These are phyloP conservation scores for Eulemur mongoz DNA, from an alignment of 2,797 vertebrate species.

Conservation along the genomic window DNA sequence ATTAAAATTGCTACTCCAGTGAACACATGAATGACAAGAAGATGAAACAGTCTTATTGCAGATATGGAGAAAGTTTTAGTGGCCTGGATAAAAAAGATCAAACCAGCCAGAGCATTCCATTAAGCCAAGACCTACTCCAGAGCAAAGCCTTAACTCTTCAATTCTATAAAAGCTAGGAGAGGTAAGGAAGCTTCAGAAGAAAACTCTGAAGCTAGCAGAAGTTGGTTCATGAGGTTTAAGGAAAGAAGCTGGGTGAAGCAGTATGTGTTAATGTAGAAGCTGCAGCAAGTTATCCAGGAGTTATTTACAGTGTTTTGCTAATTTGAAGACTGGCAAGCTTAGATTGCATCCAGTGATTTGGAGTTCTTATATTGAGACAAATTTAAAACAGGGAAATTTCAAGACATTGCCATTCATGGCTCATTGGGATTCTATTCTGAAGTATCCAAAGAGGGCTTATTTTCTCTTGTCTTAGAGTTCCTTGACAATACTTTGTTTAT, in stretches of 20 bases:
- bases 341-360: neutral
- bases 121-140: neutral
- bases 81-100: neutral
- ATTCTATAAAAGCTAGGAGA: neutral
- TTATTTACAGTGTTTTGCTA: conserved; percentile 2
- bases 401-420: neutral
- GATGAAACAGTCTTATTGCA: neutral
- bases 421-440: conserved; percentile 45
- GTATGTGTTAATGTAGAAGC: neutral
- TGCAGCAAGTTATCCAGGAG: neutral
- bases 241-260: neutral
- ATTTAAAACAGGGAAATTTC: conserved; percentile 52
- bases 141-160: neutral
- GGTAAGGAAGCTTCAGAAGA: neutral
- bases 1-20: neutral
- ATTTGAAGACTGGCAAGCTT: conserved; percentile 17
- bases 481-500: conserved; percentile 65
- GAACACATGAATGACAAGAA: neutral
- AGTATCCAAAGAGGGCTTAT: neutral
- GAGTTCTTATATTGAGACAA: neutral
- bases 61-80: neutral
- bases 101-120: neutral
- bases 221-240: neutral
- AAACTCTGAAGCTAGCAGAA: neutral
- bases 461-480: conserved; percentile 49